Evolutionary conservation across 2,797 vertebrate genomes (phyloP).

Genomic region (Argentina silus): DNA sequence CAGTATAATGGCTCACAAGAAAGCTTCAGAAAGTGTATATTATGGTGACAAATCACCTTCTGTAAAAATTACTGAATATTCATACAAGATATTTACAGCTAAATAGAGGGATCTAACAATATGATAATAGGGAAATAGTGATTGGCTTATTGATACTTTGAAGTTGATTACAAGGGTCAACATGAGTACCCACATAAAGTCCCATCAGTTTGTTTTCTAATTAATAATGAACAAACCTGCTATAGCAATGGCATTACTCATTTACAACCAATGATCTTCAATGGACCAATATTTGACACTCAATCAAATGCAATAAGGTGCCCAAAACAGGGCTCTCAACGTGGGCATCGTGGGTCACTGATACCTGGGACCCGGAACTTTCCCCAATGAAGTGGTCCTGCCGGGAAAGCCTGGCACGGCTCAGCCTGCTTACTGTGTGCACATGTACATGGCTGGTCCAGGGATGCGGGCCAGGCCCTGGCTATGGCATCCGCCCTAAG

Average conservation of each 20-base stretch:
- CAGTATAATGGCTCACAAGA: not conserved
- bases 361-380: conserved; percentile 61
- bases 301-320: conserved; percentile 67
- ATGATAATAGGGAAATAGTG: no score
- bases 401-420: conserved; percentile 73
- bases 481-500: conserved; percentile 81
- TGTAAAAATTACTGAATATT: no score
- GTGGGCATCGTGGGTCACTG: conserved; percentile 62
- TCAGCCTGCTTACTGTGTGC: conserved; percentile 78
- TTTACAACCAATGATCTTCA: conserved; percentile 55
- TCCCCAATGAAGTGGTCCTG: conserved; percentile 79
- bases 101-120: no score
- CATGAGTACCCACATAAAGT: not conserved
- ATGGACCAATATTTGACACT: conserved; percentile 64
- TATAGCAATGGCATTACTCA: conserved; percentile 7
- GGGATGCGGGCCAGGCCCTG: conserved; percentile 91
- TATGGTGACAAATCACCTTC: no score
- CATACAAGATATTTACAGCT: no score
- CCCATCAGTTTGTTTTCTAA: not conserved
- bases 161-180: not conserved
- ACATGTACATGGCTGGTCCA: conserved; percentile 78
- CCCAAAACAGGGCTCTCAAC: conserved; percentile 59
- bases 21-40: conserved; percentile 16
- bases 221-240: not conserved
- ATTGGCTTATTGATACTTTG: not conserved